These are phyloP conservation scores for Pleuronectes platessa DNA, from an alignment of 2,113 vertebrate genomes.

Conservation along the genomic window DNA sequence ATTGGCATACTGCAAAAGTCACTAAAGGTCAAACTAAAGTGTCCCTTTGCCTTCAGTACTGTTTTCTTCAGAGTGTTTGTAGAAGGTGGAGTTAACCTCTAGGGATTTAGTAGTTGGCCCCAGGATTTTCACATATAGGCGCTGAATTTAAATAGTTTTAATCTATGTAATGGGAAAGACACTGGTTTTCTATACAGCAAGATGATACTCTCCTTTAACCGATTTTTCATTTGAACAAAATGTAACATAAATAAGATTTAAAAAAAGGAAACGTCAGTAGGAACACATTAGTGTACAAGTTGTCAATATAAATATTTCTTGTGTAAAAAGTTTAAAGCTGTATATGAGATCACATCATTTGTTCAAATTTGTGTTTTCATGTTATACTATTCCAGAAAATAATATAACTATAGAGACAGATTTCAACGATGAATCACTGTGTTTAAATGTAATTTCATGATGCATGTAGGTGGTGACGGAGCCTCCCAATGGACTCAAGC, in stretches of 20 bases:
- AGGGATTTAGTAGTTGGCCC: neutral
- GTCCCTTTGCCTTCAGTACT: neutral
- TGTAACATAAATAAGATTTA: neutral
- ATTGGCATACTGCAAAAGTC: conserved; percentile 95
- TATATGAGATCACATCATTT: neutral
- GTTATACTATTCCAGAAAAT: neutral
- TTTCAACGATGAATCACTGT: neutral
- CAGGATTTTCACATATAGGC: neutral
- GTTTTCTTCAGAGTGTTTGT: neutral
- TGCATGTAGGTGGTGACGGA: conserved; percentile 91
- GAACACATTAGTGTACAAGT: too few relatives aligned
- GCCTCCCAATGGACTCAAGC: conserved; percentile 93
- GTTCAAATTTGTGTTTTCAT: neutral
- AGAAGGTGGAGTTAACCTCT: neutral
- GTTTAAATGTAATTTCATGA: conserved; percentile 1
- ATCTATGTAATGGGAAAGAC: neutral
- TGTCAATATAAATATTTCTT: too few relatives aligned
- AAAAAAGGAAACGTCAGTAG: too few relatives aligned
- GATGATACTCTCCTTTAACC: neutral
- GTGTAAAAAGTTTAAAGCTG: too few relatives aligned
- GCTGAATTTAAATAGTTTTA: neutral
- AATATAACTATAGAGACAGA: neutral
- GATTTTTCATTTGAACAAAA: neutral
- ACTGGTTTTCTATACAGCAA: neutral
- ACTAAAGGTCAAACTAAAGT: conserved; percentile 85